Base-by-base conservation (phyloP, 2,113 vertebrate genomes). In the Sylvia atricapilla region DNA sequence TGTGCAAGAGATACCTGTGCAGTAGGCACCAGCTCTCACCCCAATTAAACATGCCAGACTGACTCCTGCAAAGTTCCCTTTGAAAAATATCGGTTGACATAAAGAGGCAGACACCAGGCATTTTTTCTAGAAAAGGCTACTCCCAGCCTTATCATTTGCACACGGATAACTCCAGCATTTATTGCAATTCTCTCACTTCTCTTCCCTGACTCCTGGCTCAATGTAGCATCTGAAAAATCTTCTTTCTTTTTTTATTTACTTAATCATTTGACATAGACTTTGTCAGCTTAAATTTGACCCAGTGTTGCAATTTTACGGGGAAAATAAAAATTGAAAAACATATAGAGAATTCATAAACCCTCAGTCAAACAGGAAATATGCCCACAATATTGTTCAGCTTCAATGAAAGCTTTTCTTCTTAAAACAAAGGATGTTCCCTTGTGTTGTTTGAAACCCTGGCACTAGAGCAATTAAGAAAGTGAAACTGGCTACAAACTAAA, bases 401-500 rank as follows among this genome's bases (percentile, higher is more conserved):
- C 53, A 87, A 82, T 79, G 25, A 78, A 82, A 75, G 80, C 49
- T 84, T 92, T 93, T 89, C 31, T 87, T 86, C 83, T 53, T 21
- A 89, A 90, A 94, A 93, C 80, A 94, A 90, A 94, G 37, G 62
- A 93, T 81, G 69, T 11, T 89, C 52, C 66, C 73, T 69, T 64
- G 79, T 72, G 44, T 81, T 79, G 76, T 73, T 78, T 92, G 75
- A 95, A 94, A 79, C 7, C 37, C 28, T 90, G 73, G 62, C 80
- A 68, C n/a, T 9, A 30, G n/a, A 92, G 76, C 64, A 86, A 92
- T 95, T 84, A 93, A 90, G 82, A 94, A 95, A 95, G 82, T 70
- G 82, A 97, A 96, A 90, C 72, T 77, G 76, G 76, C 87, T 93
- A 88, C 58, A 86, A 62, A 87, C 60, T 92, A 92, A 95, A 96